These are phyloP conservation scores for Hydrozoanthus gracilis DNA, from an alignment of 92 coral and sea anemone species.

Conservation along the genomic window DNA sequence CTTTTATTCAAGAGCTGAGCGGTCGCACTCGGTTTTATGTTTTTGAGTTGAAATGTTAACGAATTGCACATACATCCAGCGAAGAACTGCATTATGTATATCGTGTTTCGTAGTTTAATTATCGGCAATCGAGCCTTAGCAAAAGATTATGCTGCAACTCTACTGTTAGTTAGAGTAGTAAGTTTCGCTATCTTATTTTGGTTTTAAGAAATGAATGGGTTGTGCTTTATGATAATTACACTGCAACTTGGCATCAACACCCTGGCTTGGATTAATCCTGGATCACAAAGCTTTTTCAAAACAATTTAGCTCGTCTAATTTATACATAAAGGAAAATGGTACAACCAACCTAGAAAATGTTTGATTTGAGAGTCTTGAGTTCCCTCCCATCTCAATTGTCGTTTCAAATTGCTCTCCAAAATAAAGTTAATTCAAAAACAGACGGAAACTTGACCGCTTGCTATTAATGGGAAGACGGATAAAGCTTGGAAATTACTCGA, in stretches of 20 bases:
- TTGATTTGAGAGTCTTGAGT: slow-evolving; percentile 1
- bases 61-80: neutral
- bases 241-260: slow-evolving; percentile 14
- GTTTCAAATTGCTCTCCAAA: neutral
- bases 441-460: neutral
- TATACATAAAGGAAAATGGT: slow-evolving; percentile 29
- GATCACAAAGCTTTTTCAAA: slow-evolving; percentile 49
- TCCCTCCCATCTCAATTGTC: slow-evolving; percentile 43
- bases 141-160: neutral
- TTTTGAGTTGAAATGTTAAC: slow-evolving; percentile 5
- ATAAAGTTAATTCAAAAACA: neutral
- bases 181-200: slow-evolving; percentile 29
- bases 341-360: neutral
- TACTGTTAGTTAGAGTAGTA: slow-evolving; percentile 1
- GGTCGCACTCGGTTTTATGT: neutral
- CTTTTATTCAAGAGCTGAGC: neutral
- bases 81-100: neutral
- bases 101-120: neutral
- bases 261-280: slow-evolving; percentile 23
- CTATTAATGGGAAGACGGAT: slow-evolving; percentile 1
- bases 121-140: neutral
- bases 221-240: slow-evolving; percentile 24
- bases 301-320: slow-evolving; percentile 29
- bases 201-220: slow-evolving; percentile 25
- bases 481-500: slow-evolving; percentile 30